These are phyloP conservation scores for Drosophila nigricruria DNA, from an alignment of 2,888 invertebrate species.

Conservation along the genomic window DNA sequence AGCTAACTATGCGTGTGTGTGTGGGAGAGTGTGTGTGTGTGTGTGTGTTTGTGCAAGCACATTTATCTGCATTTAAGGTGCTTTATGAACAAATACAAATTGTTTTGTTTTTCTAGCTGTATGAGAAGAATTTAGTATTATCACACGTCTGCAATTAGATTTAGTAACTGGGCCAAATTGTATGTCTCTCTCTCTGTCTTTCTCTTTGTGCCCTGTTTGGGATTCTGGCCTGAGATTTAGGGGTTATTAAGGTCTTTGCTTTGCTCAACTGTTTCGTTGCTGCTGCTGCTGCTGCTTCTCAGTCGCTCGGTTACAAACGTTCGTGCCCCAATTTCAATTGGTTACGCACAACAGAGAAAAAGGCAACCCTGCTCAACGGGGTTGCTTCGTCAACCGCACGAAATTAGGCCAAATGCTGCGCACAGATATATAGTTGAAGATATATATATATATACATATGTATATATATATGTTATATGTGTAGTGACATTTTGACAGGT, in stretches of 20 bases:
- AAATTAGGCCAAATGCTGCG: constrained; percentile 72
- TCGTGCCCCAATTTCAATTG: constrained; percentile 77
- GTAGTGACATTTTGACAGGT: constrained; percentile 67
- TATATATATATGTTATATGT: background rate
- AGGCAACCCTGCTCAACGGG: constrained; percentile 65
- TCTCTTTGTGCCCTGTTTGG: constrained; percentile 24
- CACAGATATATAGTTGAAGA: constrained; percentile 36
- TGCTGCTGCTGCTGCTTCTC: constrained; percentile 22
- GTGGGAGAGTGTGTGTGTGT: background rate
- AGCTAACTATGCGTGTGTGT: constrained; percentile 12
- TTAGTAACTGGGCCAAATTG: constrained; percentile 76
- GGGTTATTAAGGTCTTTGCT: constrained; percentile 78
- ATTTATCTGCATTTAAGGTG: constrained; percentile 43
- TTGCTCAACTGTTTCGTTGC: constrained; percentile 76
- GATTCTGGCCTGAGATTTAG: constrained; percentile 62
- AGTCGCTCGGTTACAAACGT: constrained; percentile 2
- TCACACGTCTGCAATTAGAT: constrained; percentile 75
- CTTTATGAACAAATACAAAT: constrained; percentile 49
- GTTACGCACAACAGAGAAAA: constrained; percentile 69
- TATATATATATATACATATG: background rate
- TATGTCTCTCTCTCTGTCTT: constrained; percentile 42
- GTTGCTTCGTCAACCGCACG: constrained; percentile 48
- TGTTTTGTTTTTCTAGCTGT: constrained; percentile 32
- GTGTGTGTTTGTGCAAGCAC: constrained; percentile 44
- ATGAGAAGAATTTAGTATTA: constrained; percentile 45